These are phyloP conservation scores for Ligdia adustata DNA, from an alignment of 2,888 invertebrate genomes.

Conservation along the genomic window DNA sequence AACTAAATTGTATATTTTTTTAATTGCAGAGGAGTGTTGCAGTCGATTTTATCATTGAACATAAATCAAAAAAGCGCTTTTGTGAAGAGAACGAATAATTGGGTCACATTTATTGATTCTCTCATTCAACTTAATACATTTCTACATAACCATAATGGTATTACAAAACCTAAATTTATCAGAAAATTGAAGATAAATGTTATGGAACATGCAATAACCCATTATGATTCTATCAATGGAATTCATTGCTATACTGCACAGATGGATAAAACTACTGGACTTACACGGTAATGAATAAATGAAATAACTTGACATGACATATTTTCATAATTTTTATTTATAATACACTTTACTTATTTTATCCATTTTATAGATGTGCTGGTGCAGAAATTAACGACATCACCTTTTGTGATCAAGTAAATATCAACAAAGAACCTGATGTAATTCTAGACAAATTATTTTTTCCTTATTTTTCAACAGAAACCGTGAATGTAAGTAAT, in stretches of 20 bases:
- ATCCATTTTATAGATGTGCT: constrained; percentile 45
- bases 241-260: constrained; percentile 16
- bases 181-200: constrained; percentile 22
- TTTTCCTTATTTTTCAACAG: background rate
- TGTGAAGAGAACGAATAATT: constrained; percentile 31
- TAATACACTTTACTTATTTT: background rate
- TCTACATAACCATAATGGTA: constrained; percentile 25
- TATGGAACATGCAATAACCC: constrained; percentile 12
- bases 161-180: constrained; percentile 31
- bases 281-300: constrained; percentile 22
- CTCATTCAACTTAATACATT: constrained; percentile 36
- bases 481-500: constrained; percentile 1
- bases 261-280: constrained; percentile 16
- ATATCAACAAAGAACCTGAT: constrained; percentile 11
- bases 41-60: constrained; percentile 29
- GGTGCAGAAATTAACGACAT: constrained; percentile 47
- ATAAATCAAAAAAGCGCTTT: constrained; percentile 24
- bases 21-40: constrained; percentile 26
- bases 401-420: constrained; percentile 51
- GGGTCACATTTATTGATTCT: constrained; percentile 35
- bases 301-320: background rate
- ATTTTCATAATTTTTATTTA: background rate
- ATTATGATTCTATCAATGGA: background rate
- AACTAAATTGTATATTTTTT: background rate
- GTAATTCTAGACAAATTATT: background rate